Evolutionary conservation across 2,797 vertebrate genomes (phyloP), one percentile per base, ranked within the genome.

Genomic region (Pangasius krempfi): DNA sequence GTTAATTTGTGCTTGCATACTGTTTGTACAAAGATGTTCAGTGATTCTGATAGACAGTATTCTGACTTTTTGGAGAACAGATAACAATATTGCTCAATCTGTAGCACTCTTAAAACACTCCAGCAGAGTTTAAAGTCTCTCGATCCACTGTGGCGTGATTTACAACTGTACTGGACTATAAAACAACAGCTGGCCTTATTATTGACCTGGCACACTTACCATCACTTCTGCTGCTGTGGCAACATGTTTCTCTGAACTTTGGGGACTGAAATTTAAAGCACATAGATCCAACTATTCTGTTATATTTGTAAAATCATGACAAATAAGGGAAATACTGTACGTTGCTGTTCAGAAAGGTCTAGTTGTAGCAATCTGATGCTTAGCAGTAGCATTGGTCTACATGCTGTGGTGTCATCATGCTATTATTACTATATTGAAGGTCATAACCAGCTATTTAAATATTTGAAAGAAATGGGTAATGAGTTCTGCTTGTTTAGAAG

Each of bases 121-220:
- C 78, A 73, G 84, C 81, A 91, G 84, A 88, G 89, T 88, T 88
- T 72, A 84, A 90, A 90, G 86, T 90, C 76, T 90, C 60, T 88
- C 73, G 37, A 85, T 90, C 78, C 70, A 90, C 90, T 88, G 81
- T 80, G 76, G 80, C 78, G 40, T 76, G 87, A 92, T 91, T 91
- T 90, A 91, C 64, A 84, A 60, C 86, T 85, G 60, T 75, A 64
- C 73, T 80, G 20, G 54, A 70, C 68, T 83, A 89, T 91, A 92
- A 92, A 92, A 89, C 81, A 88, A 89, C 92, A 93, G 89, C 90
- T 91, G 91, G 91, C 54, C 84, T 84, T 47, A 78, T 89, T 76
- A 84, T 40, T 84, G 30, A 62, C 54, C 75, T 86, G 81, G 81
- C 84, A 90, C 70, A 85, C 78, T 85, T 88, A 79, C 27, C 54